A percentile compares a stretch with the other conserved stretches of the same genome.
Conservation (phyloP, 2,888 invertebrate species). For the Xylota segnis region DNA sequence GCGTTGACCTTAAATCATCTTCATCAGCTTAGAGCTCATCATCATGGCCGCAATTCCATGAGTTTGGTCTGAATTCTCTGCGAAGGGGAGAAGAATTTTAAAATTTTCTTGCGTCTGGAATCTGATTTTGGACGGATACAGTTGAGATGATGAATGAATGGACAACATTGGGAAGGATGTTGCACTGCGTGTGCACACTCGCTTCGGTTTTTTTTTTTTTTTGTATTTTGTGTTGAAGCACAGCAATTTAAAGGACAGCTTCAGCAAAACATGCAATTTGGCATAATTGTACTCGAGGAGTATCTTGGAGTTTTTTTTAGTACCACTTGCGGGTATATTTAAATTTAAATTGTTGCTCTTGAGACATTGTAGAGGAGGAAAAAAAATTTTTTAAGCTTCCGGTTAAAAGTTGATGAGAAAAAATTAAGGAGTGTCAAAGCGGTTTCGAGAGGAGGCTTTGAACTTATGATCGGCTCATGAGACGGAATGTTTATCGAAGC, state of each 20-base stretch:
- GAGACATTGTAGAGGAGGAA: conserved; percentile 27
- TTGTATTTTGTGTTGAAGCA: neutral
- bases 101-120: conserved; percentile 8
- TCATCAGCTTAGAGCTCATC: conserved; percentile 30
- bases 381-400: conserved; percentile 9
- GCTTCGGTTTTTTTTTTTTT: conserved; percentile 12
- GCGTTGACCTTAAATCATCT: conserved; percentile 67
- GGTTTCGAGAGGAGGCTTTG: neutral
- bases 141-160: conserved; percentile 60
- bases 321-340: conserved; percentile 7
- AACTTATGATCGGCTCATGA: neutral
- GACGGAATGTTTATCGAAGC: too few species aligned
- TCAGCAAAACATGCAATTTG: conserved; percentile 31
- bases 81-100: conserved; percentile 18
- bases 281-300: conserved; percentile 47
- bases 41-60: conserved; percentile 38
- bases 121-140: conserved; percentile 16
- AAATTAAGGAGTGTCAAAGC: conserved; percentile 5
- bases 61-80: conserved; percentile 17
- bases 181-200: conserved; percentile 28
- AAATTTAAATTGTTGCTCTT: conserved; percentile 50
- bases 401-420: neutral
- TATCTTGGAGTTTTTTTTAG: conserved; percentile 5
- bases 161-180: conserved; percentile 49
- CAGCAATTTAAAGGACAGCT: conserved; percentile 49